Evolutionary conservation across 53 echinoderm and acorn worm genomes (phyloP).

Genomic region (Arbacia lixula): DNA sequence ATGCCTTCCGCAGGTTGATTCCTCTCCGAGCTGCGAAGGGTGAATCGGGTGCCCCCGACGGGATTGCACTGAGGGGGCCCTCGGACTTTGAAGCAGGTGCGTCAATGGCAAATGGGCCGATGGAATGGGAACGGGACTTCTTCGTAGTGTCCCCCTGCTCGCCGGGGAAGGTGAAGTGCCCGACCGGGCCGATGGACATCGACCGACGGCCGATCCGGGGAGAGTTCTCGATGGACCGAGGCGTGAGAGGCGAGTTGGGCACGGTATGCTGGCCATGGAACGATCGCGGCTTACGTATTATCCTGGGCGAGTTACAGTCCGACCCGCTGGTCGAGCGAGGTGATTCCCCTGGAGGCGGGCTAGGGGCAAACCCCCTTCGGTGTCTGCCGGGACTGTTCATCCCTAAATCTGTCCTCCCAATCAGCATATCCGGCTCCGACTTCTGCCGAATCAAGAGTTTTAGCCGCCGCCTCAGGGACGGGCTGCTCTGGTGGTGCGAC

Average conservation of each 20-base stretch:
- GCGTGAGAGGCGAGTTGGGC: slow-evolving; percentile 19
- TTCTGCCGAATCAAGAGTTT: slow-evolving; percentile 36
- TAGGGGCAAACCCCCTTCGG: slow-evolving; percentile 28
- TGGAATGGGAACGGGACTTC: slow-evolving; percentile 9
- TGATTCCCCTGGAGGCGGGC: slow-evolving; percentile 34
- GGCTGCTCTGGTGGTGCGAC: slow-evolving; percentile 23
- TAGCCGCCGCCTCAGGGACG: slow-evolving; percentile 33
- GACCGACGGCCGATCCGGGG: slow-evolving; percentile 16
- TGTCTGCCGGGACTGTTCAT: neutral
- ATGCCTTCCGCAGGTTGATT: slow-evolving; percentile 17
- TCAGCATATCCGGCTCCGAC: slow-evolving; percentile 49
- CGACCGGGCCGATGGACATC: neutral
- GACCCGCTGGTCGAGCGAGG: slow-evolving; percentile 33
- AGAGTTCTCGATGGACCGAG: slow-evolving; percentile 30
- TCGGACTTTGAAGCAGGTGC: slow-evolving; percentile 4
- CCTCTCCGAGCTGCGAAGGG: slow-evolving; percentile 22
- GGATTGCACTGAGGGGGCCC: slow-evolving; percentile 6
- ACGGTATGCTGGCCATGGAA: neutral
- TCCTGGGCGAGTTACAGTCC: slow-evolving; percentile 46
- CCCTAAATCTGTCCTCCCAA: slow-evolving; percentile 2
- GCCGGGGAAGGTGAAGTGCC: neutral
- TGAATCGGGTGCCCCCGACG: slow-evolving; percentile 17
- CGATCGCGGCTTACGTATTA: slow-evolving; percentile 32
- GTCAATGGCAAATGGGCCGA: neutral
- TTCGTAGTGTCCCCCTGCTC: neutral